A percentile compares a stretch with the other conserved stretches of the same genome.
Conservation (phyloP, 2,888 invertebrate species). For the Hyposoter dolosus region DNA sequence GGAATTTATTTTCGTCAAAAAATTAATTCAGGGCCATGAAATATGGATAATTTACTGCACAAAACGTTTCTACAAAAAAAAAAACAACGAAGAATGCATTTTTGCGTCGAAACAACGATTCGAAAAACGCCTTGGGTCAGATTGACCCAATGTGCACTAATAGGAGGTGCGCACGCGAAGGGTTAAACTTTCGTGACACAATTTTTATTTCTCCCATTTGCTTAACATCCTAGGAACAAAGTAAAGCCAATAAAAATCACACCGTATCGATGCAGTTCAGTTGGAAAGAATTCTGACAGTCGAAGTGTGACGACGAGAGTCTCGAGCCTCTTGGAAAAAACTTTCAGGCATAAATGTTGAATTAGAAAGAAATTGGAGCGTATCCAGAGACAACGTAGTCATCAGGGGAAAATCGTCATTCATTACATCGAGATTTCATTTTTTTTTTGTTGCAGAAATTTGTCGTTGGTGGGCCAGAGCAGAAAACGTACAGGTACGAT, state of each 20-base stretch:
- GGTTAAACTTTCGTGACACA: background rate
- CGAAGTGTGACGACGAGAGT: background rate
- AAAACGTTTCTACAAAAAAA: no score
- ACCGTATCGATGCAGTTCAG: background rate
- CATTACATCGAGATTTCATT: background rate
- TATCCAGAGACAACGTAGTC: background rate
- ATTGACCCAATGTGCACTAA: no score
- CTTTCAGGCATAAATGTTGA: background rate
- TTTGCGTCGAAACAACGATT: no score
- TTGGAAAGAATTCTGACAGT: background rate
- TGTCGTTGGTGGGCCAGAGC: conserved; percentile 87
- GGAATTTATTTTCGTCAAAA: no score
- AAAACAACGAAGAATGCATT: no score
- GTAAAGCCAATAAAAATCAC: background rate
- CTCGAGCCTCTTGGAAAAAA: background rate
- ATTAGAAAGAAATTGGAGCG: background rate
- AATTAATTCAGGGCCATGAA: no score
- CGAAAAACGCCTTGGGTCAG: no score
- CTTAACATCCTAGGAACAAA: background rate
- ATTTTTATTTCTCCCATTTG: background rate
- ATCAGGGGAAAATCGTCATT: background rate
- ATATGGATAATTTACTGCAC: no score
- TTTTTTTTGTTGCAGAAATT: conserved; percentile 86
- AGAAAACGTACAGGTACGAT: conserved; percentile 91
- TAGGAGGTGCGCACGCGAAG: no score